Base-by-base conservation (phyloP, 2,888 invertebrate genomes). In the Cephonodes hylas region DNA sequence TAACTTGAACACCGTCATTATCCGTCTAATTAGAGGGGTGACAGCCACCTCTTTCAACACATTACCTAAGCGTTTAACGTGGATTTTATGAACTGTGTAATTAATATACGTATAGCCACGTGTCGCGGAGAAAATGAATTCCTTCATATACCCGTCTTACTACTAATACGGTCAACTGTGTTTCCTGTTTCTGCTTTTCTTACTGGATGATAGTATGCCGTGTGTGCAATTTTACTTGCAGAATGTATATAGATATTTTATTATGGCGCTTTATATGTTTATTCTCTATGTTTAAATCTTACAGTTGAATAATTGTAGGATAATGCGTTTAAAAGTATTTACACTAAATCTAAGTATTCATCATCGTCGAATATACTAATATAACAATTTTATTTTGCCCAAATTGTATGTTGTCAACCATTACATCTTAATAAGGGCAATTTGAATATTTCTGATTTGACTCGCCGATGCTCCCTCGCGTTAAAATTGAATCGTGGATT, bases 1-100 rank as follows among this genome's bases (percentile, higher is more conserved):
- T 92, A 92, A 92, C 89, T 89, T 79, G 86, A 88, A 86, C 89
- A 83, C 84, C 83, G 85, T 89, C 85, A 91, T 91, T 91, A 90
- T 83, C 84, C 85, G 75, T 71, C 89, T 91, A 91, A 91, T 91
- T 90, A 88, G 88, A 89, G 88, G 91, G 91, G 89, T 79, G 89
- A 88, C 83, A 86, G 85, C 87, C 83, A 84, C 79, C 80, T 80
- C 80, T 87, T 89, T 86, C 85, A 88, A 88, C 87, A 81, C 86
- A 81, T 90, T 89, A 87, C 84, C 83, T 88, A 82, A 87, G 77
- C 86, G 85, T 85, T 90, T 89, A 88, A 88, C 86, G 75, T 79
- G 81, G 80, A 84, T 86, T 89, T 89, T 89, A 90, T 89, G 85
- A 87, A 84, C 86, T 86, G 86, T 80, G 80, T 88, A 88, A 90